Conservation (phyloP, 1,140 invertebrate species). For the Drosophila trapezifrons region DNA sequence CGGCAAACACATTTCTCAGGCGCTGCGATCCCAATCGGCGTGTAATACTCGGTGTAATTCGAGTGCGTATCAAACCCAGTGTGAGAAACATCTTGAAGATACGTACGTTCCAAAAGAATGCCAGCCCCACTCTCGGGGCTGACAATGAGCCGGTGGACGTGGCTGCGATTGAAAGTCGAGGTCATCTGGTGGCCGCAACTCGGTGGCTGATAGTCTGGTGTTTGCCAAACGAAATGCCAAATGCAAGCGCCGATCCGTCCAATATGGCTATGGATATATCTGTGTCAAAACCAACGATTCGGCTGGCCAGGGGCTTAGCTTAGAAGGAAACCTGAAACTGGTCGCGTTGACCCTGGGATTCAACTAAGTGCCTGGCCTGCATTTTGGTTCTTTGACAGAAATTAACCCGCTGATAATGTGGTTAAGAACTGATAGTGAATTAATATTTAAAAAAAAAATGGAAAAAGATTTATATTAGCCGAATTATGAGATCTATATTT, state of each 20-base stretch:
- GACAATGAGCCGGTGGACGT: conserved; percentile 16
- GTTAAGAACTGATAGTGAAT: neutral
- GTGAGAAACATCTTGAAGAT: conserved; percentile 56
- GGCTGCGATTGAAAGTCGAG: conserved; percentile 68
- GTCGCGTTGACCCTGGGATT: conserved; percentile 46
- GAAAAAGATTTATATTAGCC: neutral
- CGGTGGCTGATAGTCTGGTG: conserved; percentile 22
- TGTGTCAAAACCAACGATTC: conserved; percentile 70
- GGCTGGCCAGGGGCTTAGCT: conserved; percentile 43
- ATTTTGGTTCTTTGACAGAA: conserved; percentile 64
- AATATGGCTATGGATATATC: conserved; percentile 59
- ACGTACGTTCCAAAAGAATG: conserved; percentile 30
- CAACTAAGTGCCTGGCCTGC: conserved; percentile 46
- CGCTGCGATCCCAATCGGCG: conserved; percentile 48
- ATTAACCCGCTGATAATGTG: conserved; percentile 23
- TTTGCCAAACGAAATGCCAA: conserved; percentile 69
- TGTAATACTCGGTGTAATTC: conserved; percentile 40
- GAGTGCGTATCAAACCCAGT: conserved; percentile 28
- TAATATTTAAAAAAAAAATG: neutral
- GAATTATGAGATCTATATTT: neutral
- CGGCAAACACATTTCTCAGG: conserved; percentile 34
- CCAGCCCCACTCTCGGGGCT: conserved; percentile 47
- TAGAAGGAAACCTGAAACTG: conserved; percentile 78
- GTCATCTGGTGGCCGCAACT: conserved; percentile 58
- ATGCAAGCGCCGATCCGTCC: conserved; percentile 60